These are phyloP conservation scores for Rhopalosiphum nymphaeae DNA, from an alignment of 2,888 invertebrate species.

Conservation along the genomic window DNA sequence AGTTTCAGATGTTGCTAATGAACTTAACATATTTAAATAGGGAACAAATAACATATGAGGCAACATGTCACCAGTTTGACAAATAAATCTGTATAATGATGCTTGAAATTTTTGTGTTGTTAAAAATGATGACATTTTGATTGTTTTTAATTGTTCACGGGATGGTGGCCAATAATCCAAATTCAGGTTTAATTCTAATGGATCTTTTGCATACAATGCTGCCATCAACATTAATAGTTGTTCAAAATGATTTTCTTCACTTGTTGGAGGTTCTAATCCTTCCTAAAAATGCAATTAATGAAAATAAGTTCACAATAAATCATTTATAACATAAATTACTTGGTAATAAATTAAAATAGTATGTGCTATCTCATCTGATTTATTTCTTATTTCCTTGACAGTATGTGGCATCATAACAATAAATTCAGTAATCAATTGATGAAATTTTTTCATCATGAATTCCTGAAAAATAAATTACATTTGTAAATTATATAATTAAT, in stretches of 20 bases:
- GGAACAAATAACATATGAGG: slow-evolving; percentile 87
- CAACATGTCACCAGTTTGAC: slow-evolving; percentile 87
- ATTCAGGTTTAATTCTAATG: slow-evolving; percentile 78
- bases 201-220: slow-evolving; percentile 83
- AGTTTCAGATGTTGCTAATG: slow-evolving; percentile 81
- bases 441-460: slow-evolving; percentile 86
- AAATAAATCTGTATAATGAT: slow-evolving; percentile 90
- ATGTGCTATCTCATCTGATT: slow-evolving; percentile 90
- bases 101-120: slow-evolving; percentile 73
- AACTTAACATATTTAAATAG: slow-evolving; percentile 87
- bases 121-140: slow-evolving; percentile 66
- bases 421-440: slow-evolving; percentile 90
- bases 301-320: neutral
- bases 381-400: slow-evolving; percentile 83
- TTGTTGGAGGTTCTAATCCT: slow-evolving; percentile 71
- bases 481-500: slow-evolving; percentile 32
- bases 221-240: slow-evolving; percentile 84
- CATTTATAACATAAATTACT: slow-evolving; percentile 66
- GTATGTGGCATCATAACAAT: slow-evolving; percentile 93
- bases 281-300: slow-evolving; percentile 67
- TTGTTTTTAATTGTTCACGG: slow-evolving; percentile 63
- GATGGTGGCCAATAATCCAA: slow-evolving; percentile 83
- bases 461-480: slow-evolving; percentile 72
- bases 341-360: slow-evolving; percentile 80
- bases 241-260: slow-evolving; percentile 83